Evolutionary conservation across 2,113 vertebrate species (phyloP).

Genomic region (Poecile atricapillus): DNA sequence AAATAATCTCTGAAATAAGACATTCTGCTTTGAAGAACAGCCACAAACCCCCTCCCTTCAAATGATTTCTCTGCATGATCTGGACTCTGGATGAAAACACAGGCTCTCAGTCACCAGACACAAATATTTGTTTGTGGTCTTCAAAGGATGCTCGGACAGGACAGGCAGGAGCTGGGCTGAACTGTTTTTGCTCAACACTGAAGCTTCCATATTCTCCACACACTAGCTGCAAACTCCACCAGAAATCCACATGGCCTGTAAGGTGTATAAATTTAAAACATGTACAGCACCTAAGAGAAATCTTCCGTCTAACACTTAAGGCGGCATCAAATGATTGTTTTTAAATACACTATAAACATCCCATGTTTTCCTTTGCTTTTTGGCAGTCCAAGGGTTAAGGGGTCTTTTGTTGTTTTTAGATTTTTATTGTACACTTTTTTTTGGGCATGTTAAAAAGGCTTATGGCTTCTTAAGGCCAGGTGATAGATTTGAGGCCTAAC

Average conservation of each 20-base stretch:
- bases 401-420: not conserved
- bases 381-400: slow-evolving; percentile 62
- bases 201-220: not conserved
- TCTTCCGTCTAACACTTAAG: slow-evolving; percentile 66
- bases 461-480: slow-evolving; percentile 73
- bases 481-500: slow-evolving; percentile 72
- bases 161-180: not conserved
- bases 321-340: slow-evolving; percentile 51
- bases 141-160: not conserved
- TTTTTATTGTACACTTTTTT: slow-evolving; percentile 53
- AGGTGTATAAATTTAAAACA: slow-evolving; percentile 67
- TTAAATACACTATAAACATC: slow-evolving; percentile 76
- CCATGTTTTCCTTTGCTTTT: slow-evolving; percentile 64
- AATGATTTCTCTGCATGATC: not conserved
- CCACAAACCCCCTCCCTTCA: not conserved
- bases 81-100: not conserved
- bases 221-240: slow-evolving; percentile 5
- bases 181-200: not conserved
- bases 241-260: slow-evolving; percentile 39
- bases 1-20: not conserved
- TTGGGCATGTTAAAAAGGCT: slow-evolving; percentile 73
- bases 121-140: not conserved
- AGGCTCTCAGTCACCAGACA: not conserved
- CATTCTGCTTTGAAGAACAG: not conserved
- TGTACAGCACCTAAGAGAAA: slow-evolving; percentile 61